Evolutionary conservation across 2,797 vertebrate species (phyloP), one percentile per base, ranked within the genome.

Genomic region (Megaceryle alcyon): DNA sequence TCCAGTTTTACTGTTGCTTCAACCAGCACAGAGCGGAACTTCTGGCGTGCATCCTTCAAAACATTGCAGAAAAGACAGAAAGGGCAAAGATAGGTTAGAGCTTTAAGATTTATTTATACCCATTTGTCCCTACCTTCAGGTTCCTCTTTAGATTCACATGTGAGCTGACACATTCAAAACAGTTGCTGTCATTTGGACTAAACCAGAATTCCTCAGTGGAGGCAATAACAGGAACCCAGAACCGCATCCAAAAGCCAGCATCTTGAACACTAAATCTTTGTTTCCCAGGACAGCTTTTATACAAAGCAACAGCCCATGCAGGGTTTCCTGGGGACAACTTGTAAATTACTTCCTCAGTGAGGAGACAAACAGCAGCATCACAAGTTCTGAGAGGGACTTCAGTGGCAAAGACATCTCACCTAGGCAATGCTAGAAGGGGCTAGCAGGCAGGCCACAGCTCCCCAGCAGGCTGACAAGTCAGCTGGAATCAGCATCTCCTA

Each of bases 1-100:
- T 99, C 99, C 94, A 99, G 97, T 92, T 99, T 99, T 66, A 99
- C 97, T 0, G 99, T 99, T 4, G 99, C 99, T 97, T 99, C 99
- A 0, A 99, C 98, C 96, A 99, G 97, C 76, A 99, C 98, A 0
- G 98, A 99, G 64, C 99, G 99, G 94, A 99, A 99, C 96, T 98
- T 99, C 97, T 99, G 99, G 63, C 99, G 98, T 1, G 99, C 98
- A 46, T 99, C 99, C 99, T 99, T 75, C 68, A 73, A 80, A 68
- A 81, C 0, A 1, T 56, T 22, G 31, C 72, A 65, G 54, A 72
- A 90, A 73, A 48, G 49, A 49, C 87, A 86, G 44, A 79, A 91
- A 94, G 57, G 37, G 91, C 9, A 31, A 20, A 83, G 49, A 68
- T 12, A 70, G n/a, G 37, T 97, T 77, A 96, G 91, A 86, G 29